These are phyloP conservation scores for Carettochelys insculpta DNA, from an alignment of 2,113 vertebrate genomes.

Conservation along the genomic window DNA sequence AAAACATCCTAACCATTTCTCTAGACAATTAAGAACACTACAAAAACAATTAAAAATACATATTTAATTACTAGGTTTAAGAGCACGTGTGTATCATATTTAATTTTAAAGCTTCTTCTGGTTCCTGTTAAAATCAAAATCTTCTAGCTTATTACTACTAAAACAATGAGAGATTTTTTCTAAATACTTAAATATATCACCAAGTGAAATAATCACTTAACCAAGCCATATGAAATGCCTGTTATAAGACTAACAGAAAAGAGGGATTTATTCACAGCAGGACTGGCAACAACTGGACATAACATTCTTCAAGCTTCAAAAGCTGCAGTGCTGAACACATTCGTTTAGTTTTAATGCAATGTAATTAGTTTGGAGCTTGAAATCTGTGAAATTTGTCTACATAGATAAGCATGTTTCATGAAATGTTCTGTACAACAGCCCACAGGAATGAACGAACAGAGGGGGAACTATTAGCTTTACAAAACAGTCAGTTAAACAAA, in stretches of 20 bases:
- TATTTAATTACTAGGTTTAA: conserved; percentile 39
- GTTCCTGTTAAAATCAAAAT: conserved; percentile 23
- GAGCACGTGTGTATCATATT: conserved; percentile 8
- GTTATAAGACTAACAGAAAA: neutral
- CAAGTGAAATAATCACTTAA: neutral
- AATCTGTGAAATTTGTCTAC: neutral
- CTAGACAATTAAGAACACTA: conserved; percentile 22
- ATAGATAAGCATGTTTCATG: neutral
- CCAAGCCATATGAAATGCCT: neutral
- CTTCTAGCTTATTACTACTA: neutral
- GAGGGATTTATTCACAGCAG: neutral
- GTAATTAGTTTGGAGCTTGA: neutral
- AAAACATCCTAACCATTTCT: conserved; percentile 13
- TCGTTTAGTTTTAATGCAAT: neutral
- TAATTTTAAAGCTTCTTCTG: conserved; percentile 12
- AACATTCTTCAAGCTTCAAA: neutral
- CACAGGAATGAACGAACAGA: neutral
- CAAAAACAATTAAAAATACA: neutral
- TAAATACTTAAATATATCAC: neutral
- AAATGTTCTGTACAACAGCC: neutral
- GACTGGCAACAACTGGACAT: neutral
- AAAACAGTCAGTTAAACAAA: neutral
- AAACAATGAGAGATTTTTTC: neutral
- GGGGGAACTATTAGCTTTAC: neutral
- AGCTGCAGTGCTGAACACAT: neutral